Percentiles rank a stretch among this genome's conserved stretches.
Evolutionary conservation across 2,113 vertebrate genomes (phyloP).

Genomic region (Mobula birostris): DNA sequence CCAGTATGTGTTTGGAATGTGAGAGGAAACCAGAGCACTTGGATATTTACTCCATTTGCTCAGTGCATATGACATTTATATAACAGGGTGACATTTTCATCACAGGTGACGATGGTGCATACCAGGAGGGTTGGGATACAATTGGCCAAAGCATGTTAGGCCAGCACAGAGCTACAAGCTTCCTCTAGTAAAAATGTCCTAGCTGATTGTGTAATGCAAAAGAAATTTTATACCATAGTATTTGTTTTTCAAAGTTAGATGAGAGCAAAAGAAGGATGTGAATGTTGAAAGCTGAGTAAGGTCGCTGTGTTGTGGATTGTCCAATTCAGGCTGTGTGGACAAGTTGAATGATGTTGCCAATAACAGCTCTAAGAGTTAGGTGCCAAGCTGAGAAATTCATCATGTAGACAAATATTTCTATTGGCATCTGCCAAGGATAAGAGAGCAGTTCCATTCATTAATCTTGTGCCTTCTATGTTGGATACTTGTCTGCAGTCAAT

Average conservation of each 20-base stretch:
- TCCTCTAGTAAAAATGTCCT: too few relatives aligned
- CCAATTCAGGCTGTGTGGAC: background rate
- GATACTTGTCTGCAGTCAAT: slow-evolving; percentile 29
- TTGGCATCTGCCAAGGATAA: slow-evolving; percentile 22
- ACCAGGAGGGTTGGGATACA: too few relatives aligned
- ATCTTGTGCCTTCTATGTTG: background rate
- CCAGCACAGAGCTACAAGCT: too few relatives aligned
- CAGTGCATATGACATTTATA: too few relatives aligned
- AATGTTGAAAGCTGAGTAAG: background rate
- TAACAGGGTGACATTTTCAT: too few relatives aligned
- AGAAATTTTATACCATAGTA: background rate
- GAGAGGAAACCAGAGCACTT: too few relatives aligned
- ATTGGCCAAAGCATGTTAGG: too few relatives aligned
- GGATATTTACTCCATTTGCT: too few relatives aligned
- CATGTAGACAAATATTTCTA: slow-evolving; percentile 34
- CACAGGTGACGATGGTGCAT: too few relatives aligned
- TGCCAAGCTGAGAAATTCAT: background rate
- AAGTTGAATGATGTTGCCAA: slow-evolving; percentile 27
- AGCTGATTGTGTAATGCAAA: too few relatives aligned
- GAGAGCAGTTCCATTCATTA: slow-evolving; percentile 28
- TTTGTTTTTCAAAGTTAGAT: background rate
- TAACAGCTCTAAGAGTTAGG: slow-evolving; percentile 10
- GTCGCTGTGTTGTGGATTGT: background rate
- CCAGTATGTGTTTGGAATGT: too few relatives aligned
- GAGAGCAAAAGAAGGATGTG: background rate